A percentile compares a stretch with the other conserved stretches of the same genome.
phyloP scores from a whole-genome alignment of 2,797 vertebrate genomes.

The Austrolebias charrua region DNA sequence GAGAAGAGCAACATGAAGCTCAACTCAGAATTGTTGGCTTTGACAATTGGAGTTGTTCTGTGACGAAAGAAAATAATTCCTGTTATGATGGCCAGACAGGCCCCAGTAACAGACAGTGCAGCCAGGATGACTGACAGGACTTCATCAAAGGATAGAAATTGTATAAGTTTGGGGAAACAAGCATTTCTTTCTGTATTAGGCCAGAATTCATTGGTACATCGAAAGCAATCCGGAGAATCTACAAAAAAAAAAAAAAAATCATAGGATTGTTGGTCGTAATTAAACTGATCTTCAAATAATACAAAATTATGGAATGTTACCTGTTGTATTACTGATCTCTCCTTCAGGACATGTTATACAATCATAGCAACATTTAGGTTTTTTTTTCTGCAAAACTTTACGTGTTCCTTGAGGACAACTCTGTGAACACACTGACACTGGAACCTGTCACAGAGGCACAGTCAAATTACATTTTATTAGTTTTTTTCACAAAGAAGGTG shows the following conservation, averaged over 20 bases:
- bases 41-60: slow-evolving; percentile 6
- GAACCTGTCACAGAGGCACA: slow-evolving; percentile 49
- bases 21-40: too few species aligned
- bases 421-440: slow-evolving; percentile 68
- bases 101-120: neutral
- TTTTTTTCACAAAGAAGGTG: too few species aligned
- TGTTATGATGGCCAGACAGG: neutral
- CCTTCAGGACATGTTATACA: too few species aligned
- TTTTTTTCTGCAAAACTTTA: too few species aligned
- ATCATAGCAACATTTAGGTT: too few species aligned
- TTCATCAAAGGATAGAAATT: neutral
- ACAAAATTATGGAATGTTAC: too few species aligned
- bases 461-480: too few species aligned
- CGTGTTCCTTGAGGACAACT: slow-evolving; percentile 63
- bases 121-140: neutral
- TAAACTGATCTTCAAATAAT: too few species aligned
- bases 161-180: neutral
- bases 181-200: neutral
- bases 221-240: slow-evolving; percentile 69
- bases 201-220: neutral
- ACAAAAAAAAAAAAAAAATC: neutral
- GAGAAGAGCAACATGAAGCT: too few species aligned
- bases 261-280: too few species aligned
- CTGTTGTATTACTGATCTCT: slow-evolving; percentile 37
- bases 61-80: neutral